phyloP scores from a whole-genome alignment of 2,888 invertebrate species.

The Aphodius granarius region DNA sequence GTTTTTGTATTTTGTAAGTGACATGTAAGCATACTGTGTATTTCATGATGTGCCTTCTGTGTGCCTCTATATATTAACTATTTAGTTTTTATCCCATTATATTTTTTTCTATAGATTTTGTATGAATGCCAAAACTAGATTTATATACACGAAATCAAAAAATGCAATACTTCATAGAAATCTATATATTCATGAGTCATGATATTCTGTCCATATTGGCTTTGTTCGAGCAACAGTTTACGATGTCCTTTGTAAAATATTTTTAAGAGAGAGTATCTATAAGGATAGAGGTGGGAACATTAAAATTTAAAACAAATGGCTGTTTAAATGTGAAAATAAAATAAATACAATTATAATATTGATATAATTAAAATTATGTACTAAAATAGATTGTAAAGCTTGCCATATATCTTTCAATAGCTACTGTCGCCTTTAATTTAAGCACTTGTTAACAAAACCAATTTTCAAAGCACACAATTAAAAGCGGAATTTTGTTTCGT shows the following conservation, averaged over 20 bases:
- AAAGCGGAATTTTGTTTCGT: too few relatives aligned
- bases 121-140: background rate
- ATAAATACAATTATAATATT: too few relatives aligned
- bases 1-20: slow-evolving; percentile 1
- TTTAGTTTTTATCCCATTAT: background rate
- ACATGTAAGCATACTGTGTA: background rate
- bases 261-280: too few relatives aligned
- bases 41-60: slow-evolving; percentile 26
- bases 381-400: too few relatives aligned
- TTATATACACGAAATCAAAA: background rate
- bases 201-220: too few relatives aligned
- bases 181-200: too few relatives aligned
- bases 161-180: too few relatives aligned
- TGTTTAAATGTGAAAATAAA: background rate
- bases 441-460: background rate
- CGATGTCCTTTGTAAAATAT: too few relatives aligned
- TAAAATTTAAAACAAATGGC: background rate
- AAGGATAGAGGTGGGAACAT: background rate
- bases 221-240: too few relatives aligned
- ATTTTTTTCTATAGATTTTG: background rate
- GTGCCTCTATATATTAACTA: slow-evolving; percentile 24
- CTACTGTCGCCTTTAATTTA: background rate
- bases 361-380: too few relatives aligned
- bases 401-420: too few relatives aligned
- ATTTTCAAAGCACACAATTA: background rate